A percentile compares a stretch with the other conserved stretches of the same genome.
Evolutionary conservation across 2,888 invertebrate species (phyloP).

Genomic region (Hirtodrosophila trivittata): DNA sequence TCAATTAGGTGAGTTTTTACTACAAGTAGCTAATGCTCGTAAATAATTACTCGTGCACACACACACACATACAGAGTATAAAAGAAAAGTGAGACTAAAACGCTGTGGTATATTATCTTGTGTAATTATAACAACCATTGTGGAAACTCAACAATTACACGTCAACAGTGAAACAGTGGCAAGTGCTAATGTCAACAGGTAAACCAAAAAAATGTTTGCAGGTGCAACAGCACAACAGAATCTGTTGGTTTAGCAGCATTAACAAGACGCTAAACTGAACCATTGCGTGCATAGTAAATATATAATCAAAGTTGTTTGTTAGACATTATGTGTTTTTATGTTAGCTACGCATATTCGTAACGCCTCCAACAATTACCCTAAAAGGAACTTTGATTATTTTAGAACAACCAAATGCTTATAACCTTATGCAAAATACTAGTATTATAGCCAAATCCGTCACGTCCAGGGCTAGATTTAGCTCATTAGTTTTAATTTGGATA

Average conservation of each 20-base stretch:
- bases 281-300: conserved; percentile 44
- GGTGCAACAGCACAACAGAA: neutral
- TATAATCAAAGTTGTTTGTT: neutral
- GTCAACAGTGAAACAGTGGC: conserved; percentile 43
- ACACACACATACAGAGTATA: conserved; percentile 29
- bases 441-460: conserved; percentile 25
- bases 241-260: conserved; percentile 26
- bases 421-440: no score
- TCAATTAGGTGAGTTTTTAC: conserved; percentile 58
- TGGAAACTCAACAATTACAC: conserved; percentile 37
- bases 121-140: conserved; percentile 54
- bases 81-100: no score
- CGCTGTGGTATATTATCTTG: conserved; percentile 50
- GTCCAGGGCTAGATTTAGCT: conserved; percentile 1
- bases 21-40: conserved; percentile 10
- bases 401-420: no score
- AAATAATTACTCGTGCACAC: conserved; percentile 38
- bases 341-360: no score
- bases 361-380: no score
- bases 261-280: conserved; percentile 15
- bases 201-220: conserved; percentile 20
- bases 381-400: no score
- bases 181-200: conserved; percentile 52
- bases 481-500: conserved; percentile 15
- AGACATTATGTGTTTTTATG: no score